Conservation (phyloP, 1,140 invertebrate species). For the Laupala kohalensis region DNA sequence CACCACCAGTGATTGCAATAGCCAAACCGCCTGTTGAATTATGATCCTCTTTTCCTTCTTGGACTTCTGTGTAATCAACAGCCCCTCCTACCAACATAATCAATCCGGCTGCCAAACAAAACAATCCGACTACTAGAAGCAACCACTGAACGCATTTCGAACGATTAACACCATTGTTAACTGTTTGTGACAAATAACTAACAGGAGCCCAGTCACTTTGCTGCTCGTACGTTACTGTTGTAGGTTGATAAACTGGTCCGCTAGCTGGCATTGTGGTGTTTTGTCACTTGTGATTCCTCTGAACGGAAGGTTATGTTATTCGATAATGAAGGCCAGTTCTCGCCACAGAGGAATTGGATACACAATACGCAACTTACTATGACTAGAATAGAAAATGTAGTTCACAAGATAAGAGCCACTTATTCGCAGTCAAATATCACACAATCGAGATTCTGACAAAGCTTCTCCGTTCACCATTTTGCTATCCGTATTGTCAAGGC, state of each 20-base stretch:
- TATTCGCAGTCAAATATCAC: no score
- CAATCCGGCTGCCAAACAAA: constrained; percentile 21
- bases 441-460: no score
- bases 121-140: constrained; percentile 18
- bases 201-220: constrained; percentile 38
- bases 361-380: neutral
- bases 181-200: constrained; percentile 39
- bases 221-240: constrained; percentile 52
- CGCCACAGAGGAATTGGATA: neutral
- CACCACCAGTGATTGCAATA: constrained; percentile 18
- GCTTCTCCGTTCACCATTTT: constrained; percentile 5
- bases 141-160: constrained; percentile 22
- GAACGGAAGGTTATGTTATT: constrained; percentile 9
- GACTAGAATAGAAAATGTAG: no score
- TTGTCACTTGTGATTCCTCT: neutral
- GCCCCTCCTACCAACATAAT: constrained; percentile 23
- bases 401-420: no score
- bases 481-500: constrained; percentile 10
- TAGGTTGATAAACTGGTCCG: constrained; percentile 54
- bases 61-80: constrained; percentile 13
- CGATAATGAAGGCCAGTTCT: neutral
- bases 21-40: constrained; percentile 11
- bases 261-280: constrained; percentile 36
- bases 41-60: neutral
- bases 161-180: constrained; percentile 24